A percentile compares a stretch with the other conserved stretches of the same genome.
These are phyloP conservation scores for Caenorhabditis sp. DNA, from an alignment of 2,888 invertebrate species.

Conservation along the genomic window DNA sequence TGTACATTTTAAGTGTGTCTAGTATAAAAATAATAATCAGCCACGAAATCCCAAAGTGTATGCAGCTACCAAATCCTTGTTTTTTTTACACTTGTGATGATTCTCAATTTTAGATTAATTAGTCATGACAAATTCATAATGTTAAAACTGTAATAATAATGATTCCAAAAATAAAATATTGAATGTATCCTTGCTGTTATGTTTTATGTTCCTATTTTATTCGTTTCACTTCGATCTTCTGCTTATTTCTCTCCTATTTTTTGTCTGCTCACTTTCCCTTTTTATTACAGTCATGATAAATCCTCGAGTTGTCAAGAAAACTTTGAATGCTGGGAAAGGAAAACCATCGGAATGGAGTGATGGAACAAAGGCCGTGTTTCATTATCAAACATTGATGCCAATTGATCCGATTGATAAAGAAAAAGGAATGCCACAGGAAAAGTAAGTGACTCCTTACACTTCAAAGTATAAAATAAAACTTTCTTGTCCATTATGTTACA, in stretches of 20 bases:
- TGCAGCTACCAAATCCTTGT: too few species aligned
- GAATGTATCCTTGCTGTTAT: not conserved
- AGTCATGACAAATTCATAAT: not conserved
- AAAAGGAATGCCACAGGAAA: conserved; percentile 55
- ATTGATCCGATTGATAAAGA: conserved; percentile 39
- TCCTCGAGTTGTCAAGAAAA: conserved; percentile 42
- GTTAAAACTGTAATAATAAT: not conserved
- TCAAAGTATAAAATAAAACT: too few species aligned
- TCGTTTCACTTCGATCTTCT: conserved; percentile 1
- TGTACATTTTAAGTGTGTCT: not conserved
- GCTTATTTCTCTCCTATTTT: conserved; percentile 5
- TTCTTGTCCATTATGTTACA: too few species aligned
- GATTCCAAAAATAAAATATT: conserved; percentile 19
- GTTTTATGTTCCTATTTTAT: not conserved
- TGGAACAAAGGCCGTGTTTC: conserved; percentile 68
- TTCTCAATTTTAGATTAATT: not conserved
- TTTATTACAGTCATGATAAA: conserved; percentile 9
- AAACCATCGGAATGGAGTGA: conserved; percentile 50
- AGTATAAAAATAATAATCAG: not conserved
- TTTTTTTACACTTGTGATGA: not conserved
- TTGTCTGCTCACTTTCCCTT: conserved; percentile 14
- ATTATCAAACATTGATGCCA: conserved; percentile 64
- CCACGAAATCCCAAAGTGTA: too few species aligned
- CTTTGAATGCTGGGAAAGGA: conserved; percentile 63
- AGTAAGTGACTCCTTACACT: conserved; percentile 27